Conservation (phyloP, 2,888 invertebrate genomes). For the Pammene aurita region DNA sequence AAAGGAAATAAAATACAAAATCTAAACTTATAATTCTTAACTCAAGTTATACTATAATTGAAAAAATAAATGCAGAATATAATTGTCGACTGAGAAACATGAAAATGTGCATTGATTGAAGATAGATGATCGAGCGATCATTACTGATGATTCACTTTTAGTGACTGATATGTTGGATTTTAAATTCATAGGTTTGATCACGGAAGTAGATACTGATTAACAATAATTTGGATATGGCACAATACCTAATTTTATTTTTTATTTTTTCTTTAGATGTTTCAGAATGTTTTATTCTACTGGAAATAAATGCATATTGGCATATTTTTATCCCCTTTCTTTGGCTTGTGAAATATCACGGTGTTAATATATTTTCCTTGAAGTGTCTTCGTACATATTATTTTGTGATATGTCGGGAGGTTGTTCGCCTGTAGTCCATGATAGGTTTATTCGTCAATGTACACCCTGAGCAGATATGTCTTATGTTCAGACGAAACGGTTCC, state of each 20-base stretch:
- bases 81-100: constrained; percentile 43
- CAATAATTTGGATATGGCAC: constrained; percentile 64
- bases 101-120: constrained; percentile 45
- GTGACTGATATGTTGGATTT: constrained; percentile 62
- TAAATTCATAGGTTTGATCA: constrained; percentile 34
- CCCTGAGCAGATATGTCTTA: constrained; percentile 78
- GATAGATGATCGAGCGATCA: constrained; percentile 1
- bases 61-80: constrained; percentile 75
- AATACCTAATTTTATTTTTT: constrained; percentile 44
- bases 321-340: constrained; percentile 74
- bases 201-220: constrained; percentile 41
- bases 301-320: constrained; percentile 70
- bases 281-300: constrained; percentile 58
- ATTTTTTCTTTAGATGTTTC: constrained; percentile 46
- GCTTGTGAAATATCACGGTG: constrained; percentile 81
- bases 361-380: constrained; percentile 67
- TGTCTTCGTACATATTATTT: constrained; percentile 57
- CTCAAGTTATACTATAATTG: constrained; percentile 61
- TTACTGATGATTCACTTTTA: constrained; percentile 55
- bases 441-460: constrained; percentile 57
- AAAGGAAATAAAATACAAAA: constrained; percentile 66
- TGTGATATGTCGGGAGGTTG: constrained; percentile 73
- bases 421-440: constrained; percentile 53
- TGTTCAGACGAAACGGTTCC: constrained; percentile 65
- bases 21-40: constrained; percentile 63